Base-by-base conservation (phyloP, 2,797 vertebrate genomes). In the Helicolenus hilgendorfi region DNA sequence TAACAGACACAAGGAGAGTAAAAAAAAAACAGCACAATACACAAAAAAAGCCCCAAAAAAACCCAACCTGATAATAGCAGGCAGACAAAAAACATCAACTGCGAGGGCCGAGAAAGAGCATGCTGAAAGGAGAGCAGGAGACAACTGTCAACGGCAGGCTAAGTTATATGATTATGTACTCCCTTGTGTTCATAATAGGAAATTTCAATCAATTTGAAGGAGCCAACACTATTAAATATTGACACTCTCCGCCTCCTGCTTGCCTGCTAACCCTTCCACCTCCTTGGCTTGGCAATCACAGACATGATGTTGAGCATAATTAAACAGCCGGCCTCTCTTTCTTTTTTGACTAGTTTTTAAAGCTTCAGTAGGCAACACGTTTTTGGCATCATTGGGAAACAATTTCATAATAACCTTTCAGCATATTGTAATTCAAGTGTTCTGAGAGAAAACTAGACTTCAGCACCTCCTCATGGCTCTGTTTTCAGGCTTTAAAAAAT, bases 281-380 rank as follows among this genome's bases (percentile, higher is more conserved):
- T 91, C 80, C 78, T 92, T 89, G 84, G 65, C 83, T 93, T 95
- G 91, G 91, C 94, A 96, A 94, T 91, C 91, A 85, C 93, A 92
- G 91, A 81, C 92, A 91, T 81, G 81, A 96, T 96, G 96, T 96
- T 97, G 94, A 96, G 97, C 93, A 96, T 98, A 97, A 98, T 98
- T 97, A 98, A 97, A 96, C 90, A 94, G 87, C 94, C 71, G 73
- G 41, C 22, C 59, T 68, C 58, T 38, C 26, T 81, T 68, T 69
- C 15, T 49, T 69, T 49, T 72, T 31, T 29, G 10, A 69, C 62
- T 81, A 11, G 9, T 86, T 85, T 36, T 72, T 84, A 83, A 84
- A 49, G 45, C 8, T 20, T 49, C 45, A 49, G 18, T 49, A 1
- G 18, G 45, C 3, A 20, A 20, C 45, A 0, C 45, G 18, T 49